Evolutionary conservation across 37 sponge, comb jelly and placozoan genomes (phyloP).

Genomic region (Trichoplax adhaerens): DNA sequence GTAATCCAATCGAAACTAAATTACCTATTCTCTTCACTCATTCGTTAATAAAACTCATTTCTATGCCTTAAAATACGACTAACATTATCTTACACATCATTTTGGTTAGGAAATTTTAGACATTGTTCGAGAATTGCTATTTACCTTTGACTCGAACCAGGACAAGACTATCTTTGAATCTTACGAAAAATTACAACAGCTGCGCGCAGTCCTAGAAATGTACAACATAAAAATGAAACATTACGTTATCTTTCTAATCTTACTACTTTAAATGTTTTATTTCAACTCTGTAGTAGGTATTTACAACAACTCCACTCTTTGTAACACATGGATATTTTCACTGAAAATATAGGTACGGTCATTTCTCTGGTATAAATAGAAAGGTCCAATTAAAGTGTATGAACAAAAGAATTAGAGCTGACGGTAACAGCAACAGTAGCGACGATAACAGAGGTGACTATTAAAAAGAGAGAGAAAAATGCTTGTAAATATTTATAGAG

Average conservation of each 20-base stretch:
- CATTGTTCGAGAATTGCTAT: conserved; percentile 40
- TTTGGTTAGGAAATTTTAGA: conserved; percentile 45
- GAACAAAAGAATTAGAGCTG: not conserved
- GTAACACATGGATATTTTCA: not conserved
- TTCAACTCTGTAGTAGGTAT: not conserved
- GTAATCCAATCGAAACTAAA: conserved; percentile 5
- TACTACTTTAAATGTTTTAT: too few relatives aligned
- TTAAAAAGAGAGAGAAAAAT: too few relatives aligned
- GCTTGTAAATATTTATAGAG: not conserved
- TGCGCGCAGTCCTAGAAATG: conserved; percentile 84
- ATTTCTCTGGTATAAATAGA: conserved; percentile 18
- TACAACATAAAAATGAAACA: conserved; percentile 14
- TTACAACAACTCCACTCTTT: not conserved
- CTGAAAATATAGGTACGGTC: conserved; percentile 13
- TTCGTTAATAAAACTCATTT: too few relatives aligned
- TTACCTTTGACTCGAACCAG: conserved; percentile 11
- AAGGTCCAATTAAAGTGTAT: conserved; percentile 24
- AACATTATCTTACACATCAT: too few relatives aligned
- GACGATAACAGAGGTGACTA: too few relatives aligned
- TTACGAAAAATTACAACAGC: conserved; percentile 43
- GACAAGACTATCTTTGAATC: conserved; percentile 7
- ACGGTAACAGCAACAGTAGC: too few relatives aligned
- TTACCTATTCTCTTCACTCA: too few relatives aligned
- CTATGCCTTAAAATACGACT: too few relatives aligned
- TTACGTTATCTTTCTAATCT: not conserved